Evolutionary conservation across 2,888 invertebrate genomes (phyloP).

Genomic region (Campopleginae sp.): DNA sequence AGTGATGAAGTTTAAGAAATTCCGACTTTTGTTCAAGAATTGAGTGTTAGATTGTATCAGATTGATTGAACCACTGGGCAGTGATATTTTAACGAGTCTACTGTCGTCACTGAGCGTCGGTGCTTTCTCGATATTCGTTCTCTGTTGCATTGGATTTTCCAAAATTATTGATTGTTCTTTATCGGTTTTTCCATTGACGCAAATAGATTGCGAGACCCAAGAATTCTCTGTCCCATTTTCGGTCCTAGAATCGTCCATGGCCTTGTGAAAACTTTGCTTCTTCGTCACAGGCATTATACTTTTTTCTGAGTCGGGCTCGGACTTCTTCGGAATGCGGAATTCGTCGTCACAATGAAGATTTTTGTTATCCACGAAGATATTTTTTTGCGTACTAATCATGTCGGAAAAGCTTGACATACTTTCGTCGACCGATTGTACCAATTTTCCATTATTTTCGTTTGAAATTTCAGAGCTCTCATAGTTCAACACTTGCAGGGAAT

Average conservation of each 20-base stretch:
- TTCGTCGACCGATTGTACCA: not conserved
- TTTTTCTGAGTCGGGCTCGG: not conserved
- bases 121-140: slow-evolving; percentile 17
- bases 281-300: not conserved
- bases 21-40: slow-evolving; percentile 80
- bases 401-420: not conserved
- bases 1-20: slow-evolving; percentile 81
- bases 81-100: slow-evolving; percentile 79
- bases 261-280: not conserved
- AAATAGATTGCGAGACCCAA: slow-evolving; percentile 5
- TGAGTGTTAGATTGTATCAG: slow-evolving; percentile 80
- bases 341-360: not conserved
- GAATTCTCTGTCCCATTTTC: slow-evolving; percentile 41
- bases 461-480: not conserved
- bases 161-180: not conserved
- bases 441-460: not conserved
- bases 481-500: not conserved
- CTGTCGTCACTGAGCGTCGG: slow-evolving; percentile 74
- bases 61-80: slow-evolving; percentile 78
- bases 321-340: not conserved
- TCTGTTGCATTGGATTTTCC: slow-evolving; percentile 13
- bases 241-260: not conserved
- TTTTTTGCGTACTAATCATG: not conserved
- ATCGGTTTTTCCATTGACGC: not conserved
- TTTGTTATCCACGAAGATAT: not conserved